Conservation (phyloP, 1,140 invertebrate genomes). For the Ptiloglossa arizonensis region DNA sequence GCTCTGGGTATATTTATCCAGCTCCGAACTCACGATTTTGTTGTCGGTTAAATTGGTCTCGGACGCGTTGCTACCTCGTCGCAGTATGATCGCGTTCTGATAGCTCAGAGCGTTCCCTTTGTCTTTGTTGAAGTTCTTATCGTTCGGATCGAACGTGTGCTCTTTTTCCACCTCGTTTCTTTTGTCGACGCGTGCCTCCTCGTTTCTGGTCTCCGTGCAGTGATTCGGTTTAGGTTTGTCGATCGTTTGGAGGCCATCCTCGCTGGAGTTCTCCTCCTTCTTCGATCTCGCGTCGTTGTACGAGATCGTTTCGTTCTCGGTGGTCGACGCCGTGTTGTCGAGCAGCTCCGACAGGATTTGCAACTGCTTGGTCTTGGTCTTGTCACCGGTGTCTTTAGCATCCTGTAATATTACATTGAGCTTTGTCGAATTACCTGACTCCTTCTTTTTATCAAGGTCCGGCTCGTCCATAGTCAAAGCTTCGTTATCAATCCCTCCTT, state of each 20-base stretch:
- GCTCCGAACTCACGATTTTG: conserved; percentile 43
- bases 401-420: not conserved
- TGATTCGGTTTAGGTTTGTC: not conserved
- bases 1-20: conserved; percentile 2
- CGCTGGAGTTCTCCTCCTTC: conserved; percentile 5
- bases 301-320: conserved; percentile 8
- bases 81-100: not conserved
- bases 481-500: conserved; percentile 82
- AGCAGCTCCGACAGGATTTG: not conserved
- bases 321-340: not conserved
- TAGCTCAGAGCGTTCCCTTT: not conserved
- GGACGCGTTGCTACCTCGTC: not conserved
- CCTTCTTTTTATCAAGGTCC: conserved; percentile 20
- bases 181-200: not conserved
- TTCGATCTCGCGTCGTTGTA: not conserved
- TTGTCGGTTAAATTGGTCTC: not conserved
- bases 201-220: not conserved
- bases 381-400: not conserved
- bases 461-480: conserved; percentile 68
- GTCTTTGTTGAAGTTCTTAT: not conserved
- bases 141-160: not conserved
- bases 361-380: not conserved
- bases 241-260: not conserved
- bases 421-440: not conserved
- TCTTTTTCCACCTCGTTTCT: not conserved